Base-by-base conservation (phyloP, 2,888 invertebrate species). In the Drosophila neotestacea region DNA sequence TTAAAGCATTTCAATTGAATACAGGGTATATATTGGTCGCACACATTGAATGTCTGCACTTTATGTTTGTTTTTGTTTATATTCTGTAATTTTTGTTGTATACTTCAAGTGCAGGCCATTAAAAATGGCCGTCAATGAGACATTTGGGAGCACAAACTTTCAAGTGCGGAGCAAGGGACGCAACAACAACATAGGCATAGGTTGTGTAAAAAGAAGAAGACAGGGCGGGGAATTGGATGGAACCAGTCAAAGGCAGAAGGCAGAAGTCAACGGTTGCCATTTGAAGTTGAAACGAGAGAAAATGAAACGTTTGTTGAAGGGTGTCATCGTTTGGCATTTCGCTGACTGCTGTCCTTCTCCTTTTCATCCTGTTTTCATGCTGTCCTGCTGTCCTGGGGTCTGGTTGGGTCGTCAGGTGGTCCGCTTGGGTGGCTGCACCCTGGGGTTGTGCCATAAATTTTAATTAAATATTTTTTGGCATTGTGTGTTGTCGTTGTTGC, bases 111-210 rank as follows among this genome's bases (percentile, higher is more conserved):
- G 76, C 76, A 75, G 72, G 51, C 85, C 83, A 83, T 82, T 85
- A 83, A 82, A 82, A 82, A 82, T 85, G 82, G 85, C 85, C 81
- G 85, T 82, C 84, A 84, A 84, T 80, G 85, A 85, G 75, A 78
- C 83, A 81, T 78, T 85, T 78, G 87, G 87, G 80, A 81, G 85
- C 72, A 46, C 11, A 72, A 75, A 68, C 52, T 73, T 77, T 77
- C 67, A 72, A 77, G 77, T 78, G 77, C 34, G 39, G 39, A 41
- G n/a, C 30, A 11, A 30, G 54, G 11, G 46, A 39, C 41, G 36
- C 13, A 47, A 9, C 13, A 28, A 9, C 30, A 28, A 47, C 46
- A 47, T 13, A 9, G 9, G 34, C 50, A 36, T 7, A 28, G 50
- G 51, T 52, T 48, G 52, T 52, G 39, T 42, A 59, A 46, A 52